Percentiles rank a stretch among this genome's conserved stretches.
These are phyloP conservation scores for Sinohyriopsis cumingii DNA, from an alignment of 2,888 invertebrate species.

Conservation along the genomic window DNA sequence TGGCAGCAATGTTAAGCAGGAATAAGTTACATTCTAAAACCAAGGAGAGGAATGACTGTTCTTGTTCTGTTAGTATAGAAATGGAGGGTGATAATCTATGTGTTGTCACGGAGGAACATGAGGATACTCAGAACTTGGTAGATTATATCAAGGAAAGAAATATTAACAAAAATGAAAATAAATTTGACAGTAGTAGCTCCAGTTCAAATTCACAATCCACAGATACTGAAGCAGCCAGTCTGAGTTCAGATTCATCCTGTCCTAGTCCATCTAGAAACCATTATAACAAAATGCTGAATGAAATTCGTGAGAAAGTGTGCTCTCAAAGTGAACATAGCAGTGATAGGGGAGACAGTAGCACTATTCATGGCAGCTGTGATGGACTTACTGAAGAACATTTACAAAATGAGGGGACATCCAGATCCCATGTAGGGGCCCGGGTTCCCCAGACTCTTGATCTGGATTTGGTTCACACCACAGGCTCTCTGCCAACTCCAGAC, in stretches of 20 bases:
- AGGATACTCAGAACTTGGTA: slow-evolving; percentile 33
- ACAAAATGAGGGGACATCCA: background rate
- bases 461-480: slow-evolving; percentile 30
- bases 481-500: slow-evolving; percentile 54
- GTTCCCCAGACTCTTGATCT: slow-evolving; percentile 35
- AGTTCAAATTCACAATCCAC: slow-evolving; percentile 48
- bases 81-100: slow-evolving; percentile 72
- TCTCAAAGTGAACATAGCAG: slow-evolving; percentile 5
- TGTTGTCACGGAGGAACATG: slow-evolving; percentile 65
- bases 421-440: slow-evolving; percentile 8
- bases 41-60: slow-evolving; percentile 47
- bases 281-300: slow-evolving; percentile 43
- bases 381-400: slow-evolving; percentile 1
- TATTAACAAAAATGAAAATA: slow-evolving; percentile 51
- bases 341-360: background rate
- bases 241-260: slow-evolving; percentile 59
- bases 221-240: slow-evolving; percentile 51
- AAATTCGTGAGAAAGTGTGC: slow-evolving; percentile 25
- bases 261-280: slow-evolving; percentile 51
- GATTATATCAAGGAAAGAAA: slow-evolving; percentile 40
- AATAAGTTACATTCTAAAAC: slow-evolving; percentile 55
- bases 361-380: background rate
- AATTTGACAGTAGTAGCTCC: slow-evolving; percentile 49
- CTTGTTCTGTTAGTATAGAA: slow-evolving; percentile 68
- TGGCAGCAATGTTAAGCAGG: slow-evolving; percentile 55